Evolutionary conservation across 2,113 vertebrate species (phyloP).

Genomic region (Sphaerodactylus townsendi): DNA sequence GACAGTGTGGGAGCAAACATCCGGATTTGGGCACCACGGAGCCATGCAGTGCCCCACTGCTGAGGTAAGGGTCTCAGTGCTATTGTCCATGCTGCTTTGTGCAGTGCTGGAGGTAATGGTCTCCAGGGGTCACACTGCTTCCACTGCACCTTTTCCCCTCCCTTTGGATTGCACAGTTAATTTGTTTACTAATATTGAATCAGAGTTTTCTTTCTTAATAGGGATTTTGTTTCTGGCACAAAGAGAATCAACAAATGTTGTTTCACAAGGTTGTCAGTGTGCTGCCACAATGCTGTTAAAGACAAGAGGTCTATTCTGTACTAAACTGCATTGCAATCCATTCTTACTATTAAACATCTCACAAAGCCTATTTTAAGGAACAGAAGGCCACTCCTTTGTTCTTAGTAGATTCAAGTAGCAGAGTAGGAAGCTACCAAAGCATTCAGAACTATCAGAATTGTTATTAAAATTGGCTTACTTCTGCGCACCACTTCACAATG

Average conservation of each 20-base stretch:
- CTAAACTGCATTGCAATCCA: background rate
- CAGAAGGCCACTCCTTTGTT: background rate
- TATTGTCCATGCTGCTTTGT: too few relatives aligned
- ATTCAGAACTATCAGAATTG: background rate
- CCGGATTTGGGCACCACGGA: too few relatives aligned
- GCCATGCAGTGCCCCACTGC: too few relatives aligned
- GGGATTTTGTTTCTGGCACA: background rate
- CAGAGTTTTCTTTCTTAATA: background rate
- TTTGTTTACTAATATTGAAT: background rate
- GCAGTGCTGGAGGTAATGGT: too few relatives aligned
- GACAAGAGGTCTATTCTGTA: background rate
- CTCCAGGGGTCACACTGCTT: too few relatives aligned
- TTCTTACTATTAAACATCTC: background rate
- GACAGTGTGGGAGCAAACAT: too few relatives aligned
- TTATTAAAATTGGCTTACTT: background rate
- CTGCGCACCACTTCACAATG: background rate
- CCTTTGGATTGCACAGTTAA: too few relatives aligned
- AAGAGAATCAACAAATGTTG: background rate
- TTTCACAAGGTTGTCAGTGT: background rate
- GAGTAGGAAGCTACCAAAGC: background rate
- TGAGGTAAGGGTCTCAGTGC: too few relatives aligned
- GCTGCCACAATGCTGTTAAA: background rate
- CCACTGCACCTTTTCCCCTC: too few relatives aligned
- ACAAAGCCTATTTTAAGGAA: background rate
- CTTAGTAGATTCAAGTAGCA: background rate